Percentiles rank a stretch among this genome's conserved stretches.
Conservation (phyloP, 2,113 vertebrate genomes). For the Phrynosoma blainvillii region DNA sequence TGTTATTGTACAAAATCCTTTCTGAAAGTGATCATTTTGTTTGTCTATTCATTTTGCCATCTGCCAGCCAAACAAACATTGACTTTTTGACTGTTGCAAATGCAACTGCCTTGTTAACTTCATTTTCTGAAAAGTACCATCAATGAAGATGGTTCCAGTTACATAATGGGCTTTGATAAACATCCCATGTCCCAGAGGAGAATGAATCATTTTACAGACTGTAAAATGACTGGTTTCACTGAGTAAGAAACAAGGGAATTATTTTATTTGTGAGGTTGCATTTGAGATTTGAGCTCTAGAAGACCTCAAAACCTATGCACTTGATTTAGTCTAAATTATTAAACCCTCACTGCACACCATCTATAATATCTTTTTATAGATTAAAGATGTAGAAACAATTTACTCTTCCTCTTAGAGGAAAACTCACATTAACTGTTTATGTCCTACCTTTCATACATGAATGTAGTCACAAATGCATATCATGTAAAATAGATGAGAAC, state of each 20-base stretch:
- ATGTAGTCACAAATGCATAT: no score
- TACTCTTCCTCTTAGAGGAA: neutral
- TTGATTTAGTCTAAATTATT: neutral
- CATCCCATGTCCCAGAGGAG: conserved; percentile 33
- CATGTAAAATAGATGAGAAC: no score
- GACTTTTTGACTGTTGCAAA: neutral
- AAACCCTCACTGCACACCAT: no score
- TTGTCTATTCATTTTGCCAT: neutral
- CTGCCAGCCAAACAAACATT: neutral
- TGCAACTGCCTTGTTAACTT: conserved; percentile 28
- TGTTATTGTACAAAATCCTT: conserved; percentile 1
- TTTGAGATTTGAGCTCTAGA: neutral
- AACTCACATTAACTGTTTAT: neutral
- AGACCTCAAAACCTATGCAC: no score
- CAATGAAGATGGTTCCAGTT: conserved; percentile 26
- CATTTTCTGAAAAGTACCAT: conserved; percentile 22
- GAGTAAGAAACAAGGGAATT: conserved; percentile 4
- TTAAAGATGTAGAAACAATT: neutral
- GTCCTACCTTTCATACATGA: neutral
- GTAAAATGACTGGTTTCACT: neutral
- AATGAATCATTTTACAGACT: conserved; percentile 19
- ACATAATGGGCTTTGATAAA: conserved; percentile 41
- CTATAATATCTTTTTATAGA: neutral
- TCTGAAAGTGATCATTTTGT: neutral
- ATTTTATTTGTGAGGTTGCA: neutral